These are phyloP conservation scores for Nesogale talazaci DNA, from an alignment of 2,113 vertebrate genomes.

Conservation along the genomic window DNA sequence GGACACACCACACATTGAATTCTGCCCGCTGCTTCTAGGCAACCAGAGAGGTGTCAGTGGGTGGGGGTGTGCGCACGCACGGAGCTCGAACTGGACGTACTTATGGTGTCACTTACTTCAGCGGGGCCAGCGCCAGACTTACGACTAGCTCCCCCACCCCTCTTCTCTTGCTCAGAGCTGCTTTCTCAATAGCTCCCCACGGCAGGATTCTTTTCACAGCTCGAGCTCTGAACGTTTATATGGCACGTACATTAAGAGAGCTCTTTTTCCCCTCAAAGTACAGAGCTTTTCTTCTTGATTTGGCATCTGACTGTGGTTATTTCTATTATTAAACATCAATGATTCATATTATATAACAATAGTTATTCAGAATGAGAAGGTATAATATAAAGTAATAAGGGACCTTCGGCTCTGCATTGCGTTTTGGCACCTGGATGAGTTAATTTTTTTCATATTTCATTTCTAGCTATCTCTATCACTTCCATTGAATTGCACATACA, in stretches of 20 bases:
- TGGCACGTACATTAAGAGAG: slow-evolving; percentile 68
- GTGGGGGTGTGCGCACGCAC: slow-evolving; percentile 27
- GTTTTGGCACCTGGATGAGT: slow-evolving; percentile 61
- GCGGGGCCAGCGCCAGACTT: slow-evolving; percentile 59
- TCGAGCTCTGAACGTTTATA: slow-evolving; percentile 52
- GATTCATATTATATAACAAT: slow-evolving; percentile 72
- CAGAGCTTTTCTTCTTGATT: slow-evolving; percentile 72
- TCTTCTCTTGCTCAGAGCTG: slow-evolving; percentile 53
- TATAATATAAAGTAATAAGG: slow-evolving; percentile 73
- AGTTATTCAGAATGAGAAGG: slow-evolving; percentile 70
- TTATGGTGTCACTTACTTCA: slow-evolving; percentile 75
- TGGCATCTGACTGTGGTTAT: slow-evolving; percentile 76
- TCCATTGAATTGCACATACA: slow-evolving; percentile 13
- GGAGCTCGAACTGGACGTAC: slow-evolving; percentile 16
- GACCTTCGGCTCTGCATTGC: slow-evolving; percentile 55
- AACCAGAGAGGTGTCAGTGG: slow-evolving; percentile 60
- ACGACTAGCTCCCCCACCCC: slow-evolving; percentile 11
- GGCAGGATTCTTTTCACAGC: slow-evolving; percentile 71
- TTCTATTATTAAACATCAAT: slow-evolving; percentile 82
- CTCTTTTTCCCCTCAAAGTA: slow-evolving; percentile 47
- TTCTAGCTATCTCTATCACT: slow-evolving; percentile 61
- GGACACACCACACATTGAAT: slow-evolving; percentile 52
- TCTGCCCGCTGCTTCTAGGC: slow-evolving; percentile 63
- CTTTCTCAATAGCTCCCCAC: slow-evolving; percentile 71
- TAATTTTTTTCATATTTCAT: slow-evolving; percentile 46